Evolutionary conservation across 2,113 vertebrate genomes (phyloP), one percentile per base, ranked within the genome.

Genomic region (Megalops atlanticus): DNA sequence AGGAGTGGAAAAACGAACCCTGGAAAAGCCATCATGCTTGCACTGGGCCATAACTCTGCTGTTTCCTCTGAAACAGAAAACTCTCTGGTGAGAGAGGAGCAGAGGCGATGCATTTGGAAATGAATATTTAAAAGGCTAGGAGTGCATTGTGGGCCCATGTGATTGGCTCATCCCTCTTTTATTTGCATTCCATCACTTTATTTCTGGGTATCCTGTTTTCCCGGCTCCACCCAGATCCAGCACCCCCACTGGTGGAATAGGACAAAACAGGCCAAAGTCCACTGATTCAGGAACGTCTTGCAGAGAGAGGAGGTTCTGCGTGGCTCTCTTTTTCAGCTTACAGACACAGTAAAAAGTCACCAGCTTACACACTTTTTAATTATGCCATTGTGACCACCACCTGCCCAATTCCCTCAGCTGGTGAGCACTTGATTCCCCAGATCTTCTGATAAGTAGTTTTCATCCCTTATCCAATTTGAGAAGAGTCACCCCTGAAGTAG

Each of bases 21-120:
- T 76, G 74, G 41, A 76, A 76, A 76, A 76, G 74, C 43, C 74
- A 76, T 76, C 38, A 45, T 40, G 74, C 41, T n/a, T 4, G 35
- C 21, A 5, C 21, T 16, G 39, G 35, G 43, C 74, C 49, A 33
- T 45, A 52, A 76, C 31, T 49, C 74, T 47, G 41, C 31, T 14
- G 45, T 35, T 47, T 49, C 74, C 41, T 15, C 24, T 33, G 43
- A 35, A 76, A 52, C 33, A 5, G 10, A 15, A 31, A 27, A 47
- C 0, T 74, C 35, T 45, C 39, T 8, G 3, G 24, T 45, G 24
- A 10, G 27, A n/a, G 16, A 21, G 58, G n/a, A 10, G 58, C 24
- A 24, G 58, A 27, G 58, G 58, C 18, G 2, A n/a, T 10, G n/a
- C 3, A n/a, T 27, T 64, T 64, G n/a, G 58, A 24, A n/a, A 64